Percentiles rank a stretch among this genome's conserved stretches.
Evolutionary conservation across 1,140 invertebrate species (phyloP).

Genomic region (Penaeus chinensis): DNA sequence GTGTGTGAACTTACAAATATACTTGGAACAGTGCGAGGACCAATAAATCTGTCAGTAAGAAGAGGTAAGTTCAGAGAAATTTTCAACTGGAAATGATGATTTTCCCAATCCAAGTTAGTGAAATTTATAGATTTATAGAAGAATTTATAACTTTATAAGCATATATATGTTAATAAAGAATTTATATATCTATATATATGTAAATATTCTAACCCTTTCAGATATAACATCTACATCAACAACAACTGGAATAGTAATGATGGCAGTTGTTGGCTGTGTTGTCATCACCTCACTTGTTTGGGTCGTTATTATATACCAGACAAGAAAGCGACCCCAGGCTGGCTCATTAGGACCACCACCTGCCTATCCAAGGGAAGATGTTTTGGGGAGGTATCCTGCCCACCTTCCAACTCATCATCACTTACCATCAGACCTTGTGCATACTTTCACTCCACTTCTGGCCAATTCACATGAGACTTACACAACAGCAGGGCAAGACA

Average conservation of each 20-base stretch:
- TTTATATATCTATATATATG: too few relatives aligned
- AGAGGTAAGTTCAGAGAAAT: slow-evolving; percentile 65
- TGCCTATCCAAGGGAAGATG: slow-evolving; percentile 66
- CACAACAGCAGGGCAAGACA: slow-evolving; percentile 65
- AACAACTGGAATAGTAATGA: slow-evolving; percentile 77
- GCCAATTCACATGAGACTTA: slow-evolving; percentile 16
- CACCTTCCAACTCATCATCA: slow-evolving; percentile 40
- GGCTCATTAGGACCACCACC: slow-evolving; percentile 22
- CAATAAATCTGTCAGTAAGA: slow-evolving; percentile 71
- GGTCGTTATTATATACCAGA: slow-evolving; percentile 92
- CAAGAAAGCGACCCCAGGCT: slow-evolving; percentile 73
- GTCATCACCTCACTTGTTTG: slow-evolving; percentile 90
- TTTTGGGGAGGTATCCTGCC: slow-evolving; percentile 11
- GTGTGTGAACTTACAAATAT: slow-evolving; percentile 90
- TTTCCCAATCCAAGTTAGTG: neutral
- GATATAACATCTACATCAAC: slow-evolving; percentile 27
- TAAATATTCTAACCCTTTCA: slow-evolving; percentile 32
- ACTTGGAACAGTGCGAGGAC: slow-evolving; percentile 75
- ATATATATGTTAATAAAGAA: too few relatives aligned
- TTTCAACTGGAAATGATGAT: neutral
- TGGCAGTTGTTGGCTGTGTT: slow-evolving; percentile 89
- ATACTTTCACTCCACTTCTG: slow-evolving; percentile 35
- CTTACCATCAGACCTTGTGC: slow-evolving; percentile 40
- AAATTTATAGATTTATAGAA: neutral
- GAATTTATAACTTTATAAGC: too few relatives aligned